Conservation (phyloP, 2,797 vertebrate genomes). For the Phyllotis vaccarum region DNA sequence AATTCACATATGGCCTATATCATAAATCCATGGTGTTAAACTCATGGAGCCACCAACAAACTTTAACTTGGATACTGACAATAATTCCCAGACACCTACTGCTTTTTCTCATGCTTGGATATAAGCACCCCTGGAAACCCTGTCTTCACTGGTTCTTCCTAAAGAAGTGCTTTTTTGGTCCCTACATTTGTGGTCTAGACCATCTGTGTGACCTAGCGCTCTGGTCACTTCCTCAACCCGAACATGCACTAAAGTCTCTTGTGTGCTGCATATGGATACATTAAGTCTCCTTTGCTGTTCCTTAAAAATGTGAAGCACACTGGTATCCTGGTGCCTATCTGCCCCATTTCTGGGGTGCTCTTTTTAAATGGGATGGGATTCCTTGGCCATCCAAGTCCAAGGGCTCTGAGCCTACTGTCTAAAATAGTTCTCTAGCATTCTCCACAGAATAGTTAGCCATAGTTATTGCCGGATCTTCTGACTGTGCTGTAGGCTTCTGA, state of each 20-base stretch:
- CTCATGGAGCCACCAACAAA: neutral
- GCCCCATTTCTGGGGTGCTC: neutral
- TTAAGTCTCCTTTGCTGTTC: neutral
- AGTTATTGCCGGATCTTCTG: neutral
- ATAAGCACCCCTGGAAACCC: neutral
- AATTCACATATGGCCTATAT: neutral
- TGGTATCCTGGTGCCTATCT: neutral
- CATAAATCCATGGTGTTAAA: neutral
- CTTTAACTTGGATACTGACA: neutral
- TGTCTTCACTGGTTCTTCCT: neutral
- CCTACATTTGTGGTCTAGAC: neutral
- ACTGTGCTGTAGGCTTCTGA: neutral
- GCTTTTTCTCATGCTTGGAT: neutral
- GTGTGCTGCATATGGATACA: rapidly evolving
- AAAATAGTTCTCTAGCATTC: neutral
- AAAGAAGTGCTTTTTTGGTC: neutral
- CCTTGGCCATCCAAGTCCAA: neutral
- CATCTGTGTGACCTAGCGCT: too few relatives aligned
- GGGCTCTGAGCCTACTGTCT: neutral
- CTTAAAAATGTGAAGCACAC: neutral
- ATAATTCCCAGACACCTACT: neutral
- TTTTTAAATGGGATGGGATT: neutral
- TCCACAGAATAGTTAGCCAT: neutral
- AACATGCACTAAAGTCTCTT: neutral
- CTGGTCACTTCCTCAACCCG: neutral